phyloP scores from a whole-genome alignment of 1,140 invertebrate genomes.

The Drosophila baimaii region DNA sequence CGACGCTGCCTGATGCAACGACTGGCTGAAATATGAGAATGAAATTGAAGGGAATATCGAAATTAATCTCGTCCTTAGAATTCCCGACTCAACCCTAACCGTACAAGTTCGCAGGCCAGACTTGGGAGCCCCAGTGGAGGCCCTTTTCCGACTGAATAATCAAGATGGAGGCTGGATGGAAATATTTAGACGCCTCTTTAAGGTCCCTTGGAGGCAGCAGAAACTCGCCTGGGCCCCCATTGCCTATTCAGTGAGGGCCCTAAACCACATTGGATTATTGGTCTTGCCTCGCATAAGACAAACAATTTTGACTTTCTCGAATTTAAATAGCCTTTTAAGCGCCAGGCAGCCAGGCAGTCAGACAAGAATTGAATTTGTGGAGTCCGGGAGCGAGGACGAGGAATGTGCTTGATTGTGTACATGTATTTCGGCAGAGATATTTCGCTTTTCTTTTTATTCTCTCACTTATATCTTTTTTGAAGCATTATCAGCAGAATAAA shows the following conservation, averaged over 20 bases:
- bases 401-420: slow-evolving; percentile 28
- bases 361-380: slow-evolving; percentile 3
- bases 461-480: slow-evolving; percentile 14
- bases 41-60: slow-evolving; percentile 12
- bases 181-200: slow-evolving; percentile 35
- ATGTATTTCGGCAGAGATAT: slow-evolving; percentile 17
- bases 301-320: slow-evolving; percentile 61
- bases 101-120: background rate
- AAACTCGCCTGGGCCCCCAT: slow-evolving; percentile 1
- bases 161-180: background rate
- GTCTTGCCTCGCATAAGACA: slow-evolving; percentile 49
- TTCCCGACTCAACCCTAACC: background rate
- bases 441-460: slow-evolving; percentile 23
- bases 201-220: slow-evolving; percentile 45
- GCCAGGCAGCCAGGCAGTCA: background rate
- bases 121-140: too few species aligned
- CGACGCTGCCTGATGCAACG: slow-evolving; percentile 5
- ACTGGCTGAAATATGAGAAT: slow-evolving; percentile 13
- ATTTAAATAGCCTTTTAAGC: slow-evolving; percentile 58
- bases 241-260: slow-evolving; percentile 20
- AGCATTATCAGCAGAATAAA: slow-evolving; percentile 57
- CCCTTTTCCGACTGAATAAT: slow-evolving; percentile 4
- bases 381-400: slow-evolving; percentile 1
- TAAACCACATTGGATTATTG: slow-evolving; percentile 69
- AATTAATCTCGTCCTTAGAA: slow-evolving; percentile 6